These are phyloP conservation scores for Conistra vaccinii DNA, from an alignment of 2,888 invertebrate species.

Conservation along the genomic window DNA sequence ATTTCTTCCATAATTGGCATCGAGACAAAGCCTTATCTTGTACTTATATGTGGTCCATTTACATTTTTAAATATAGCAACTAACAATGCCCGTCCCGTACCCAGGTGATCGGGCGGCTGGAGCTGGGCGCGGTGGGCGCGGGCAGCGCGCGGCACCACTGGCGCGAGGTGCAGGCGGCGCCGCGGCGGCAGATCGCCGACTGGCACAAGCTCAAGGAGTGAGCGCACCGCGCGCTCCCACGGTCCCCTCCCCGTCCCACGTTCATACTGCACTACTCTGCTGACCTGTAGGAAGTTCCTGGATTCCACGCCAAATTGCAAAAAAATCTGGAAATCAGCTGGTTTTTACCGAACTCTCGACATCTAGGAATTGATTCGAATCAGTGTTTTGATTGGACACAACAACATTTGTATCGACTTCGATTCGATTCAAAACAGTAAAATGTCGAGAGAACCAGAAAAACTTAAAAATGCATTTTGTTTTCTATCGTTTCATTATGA, in stretches of 20 bases:
- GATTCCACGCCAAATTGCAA: neutral
- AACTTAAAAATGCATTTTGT: neutral
- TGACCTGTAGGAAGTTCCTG: conserved; percentile 1
- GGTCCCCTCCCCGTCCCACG: conserved; percentile 7
- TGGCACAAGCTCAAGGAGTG: conserved; percentile 99
- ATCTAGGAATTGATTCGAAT: neutral
- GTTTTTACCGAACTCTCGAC: neutral
- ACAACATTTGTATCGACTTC: neutral
- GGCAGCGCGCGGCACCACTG: conserved; percentile 98
- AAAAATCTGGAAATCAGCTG: neutral
- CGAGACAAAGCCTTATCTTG: neutral
- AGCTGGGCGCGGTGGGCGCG: conserved; percentile 96
- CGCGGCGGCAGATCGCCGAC: conserved; percentile 99
- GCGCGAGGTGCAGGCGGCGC: conserved; percentile 99
- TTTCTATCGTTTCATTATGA: neutral
- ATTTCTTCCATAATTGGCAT: neutral
- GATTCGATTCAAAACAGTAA: neutral
- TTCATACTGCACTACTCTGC: conserved; percentile 51
- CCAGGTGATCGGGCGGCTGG: conserved; percentile 98
- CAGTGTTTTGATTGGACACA: neutral
- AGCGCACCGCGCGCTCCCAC: conserved; percentile 62
- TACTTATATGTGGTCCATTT: neutral
- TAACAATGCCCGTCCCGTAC: neutral
- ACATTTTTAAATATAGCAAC: neutral
- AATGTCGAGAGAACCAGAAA: neutral